Conservation (phyloP, 2,888 invertebrate species). For the Volucella inflata region DNA sequence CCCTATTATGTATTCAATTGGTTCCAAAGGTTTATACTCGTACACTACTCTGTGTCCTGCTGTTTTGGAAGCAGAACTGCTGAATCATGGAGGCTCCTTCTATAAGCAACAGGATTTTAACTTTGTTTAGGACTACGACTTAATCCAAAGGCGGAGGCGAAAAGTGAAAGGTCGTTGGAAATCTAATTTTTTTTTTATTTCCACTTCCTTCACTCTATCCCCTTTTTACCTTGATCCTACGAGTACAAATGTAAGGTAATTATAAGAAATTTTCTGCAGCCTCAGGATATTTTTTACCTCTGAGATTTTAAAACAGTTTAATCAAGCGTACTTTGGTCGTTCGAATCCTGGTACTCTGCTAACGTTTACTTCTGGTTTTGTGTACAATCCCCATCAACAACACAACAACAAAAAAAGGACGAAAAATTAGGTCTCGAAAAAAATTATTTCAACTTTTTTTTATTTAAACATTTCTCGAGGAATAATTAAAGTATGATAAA, state of each 20-base stretch:
- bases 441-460: slow-evolving; percentile 15
- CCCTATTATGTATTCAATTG: slow-evolving; percentile 35
- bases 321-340: slow-evolving; percentile 61
- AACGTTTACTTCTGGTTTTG: no score
- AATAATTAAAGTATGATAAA: slow-evolving; percentile 55
- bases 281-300: slow-evolving; percentile 54
- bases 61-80: neutral
- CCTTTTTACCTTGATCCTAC: slow-evolving; percentile 48
- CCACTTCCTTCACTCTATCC: neutral
- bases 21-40: slow-evolving; percentile 10
- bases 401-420: neutral
- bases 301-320: slow-evolving; percentile 71
- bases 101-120: slow-evolving; percentile 66
- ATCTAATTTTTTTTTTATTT: slow-evolving; percentile 31
- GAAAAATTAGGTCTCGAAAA: slow-evolving; percentile 6
- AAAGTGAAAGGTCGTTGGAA: slow-evolving; percentile 58
- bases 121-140: slow-evolving; percentile 46
- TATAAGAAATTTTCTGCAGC: slow-evolving; percentile 54
- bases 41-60: neutral
- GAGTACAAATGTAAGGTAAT: slow-evolving; percentile 69
- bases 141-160: slow-evolving; percentile 39
- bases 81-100: slow-evolving; percentile 19
- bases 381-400: no score
- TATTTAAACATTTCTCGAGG: slow-evolving; percentile 25
- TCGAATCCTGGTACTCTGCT: neutral